Conservation (phyloP, 2,888 invertebrate species). For the Eristalis pertinax region DNA sequence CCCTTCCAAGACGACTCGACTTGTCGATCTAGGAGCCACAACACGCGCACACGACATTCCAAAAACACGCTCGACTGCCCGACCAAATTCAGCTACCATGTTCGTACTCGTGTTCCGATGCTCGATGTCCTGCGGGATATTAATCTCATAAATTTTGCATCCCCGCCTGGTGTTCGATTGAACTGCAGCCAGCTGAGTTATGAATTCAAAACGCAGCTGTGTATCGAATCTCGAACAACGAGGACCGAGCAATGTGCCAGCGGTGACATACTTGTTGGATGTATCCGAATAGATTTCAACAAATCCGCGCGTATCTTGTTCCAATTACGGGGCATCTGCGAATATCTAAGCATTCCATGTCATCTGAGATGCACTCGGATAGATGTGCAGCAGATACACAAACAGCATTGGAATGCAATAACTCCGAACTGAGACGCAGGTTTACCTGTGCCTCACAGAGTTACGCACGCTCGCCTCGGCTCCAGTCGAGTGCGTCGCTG, state of each 20-base stretch:
- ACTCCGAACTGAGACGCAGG: not conserved
- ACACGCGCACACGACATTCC: too few relatives aligned
- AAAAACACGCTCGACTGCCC: slow-evolving; percentile 13
- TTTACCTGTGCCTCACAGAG: not conserved
- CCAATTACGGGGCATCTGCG: not conserved
- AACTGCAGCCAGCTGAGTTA: not conserved
- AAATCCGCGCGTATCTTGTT: not conserved
- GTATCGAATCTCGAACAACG: not conserved
- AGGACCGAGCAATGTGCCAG: not conserved
- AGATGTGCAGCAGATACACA: not conserved
- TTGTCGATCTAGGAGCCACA: not conserved
- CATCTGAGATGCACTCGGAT: not conserved
- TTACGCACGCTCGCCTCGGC: too few relatives aligned
- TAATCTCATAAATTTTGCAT: not conserved
- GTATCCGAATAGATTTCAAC: not conserved
- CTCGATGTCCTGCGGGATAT: slow-evolving; percentile 15
- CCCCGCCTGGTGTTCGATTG: not conserved
- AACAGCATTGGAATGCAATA: not conserved
- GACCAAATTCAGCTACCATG: slow-evolving; percentile 1
- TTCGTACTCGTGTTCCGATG: slow-evolving; percentile 9
- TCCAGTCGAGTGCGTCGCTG: not conserved
- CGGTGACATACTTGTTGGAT: not conserved
- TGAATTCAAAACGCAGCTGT: not conserved
- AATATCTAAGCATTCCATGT: not conserved
- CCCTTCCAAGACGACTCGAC: not conserved